Base-by-base conservation (phyloP, 2,888 invertebrate species). In the Anorthoa munda region DNA sequence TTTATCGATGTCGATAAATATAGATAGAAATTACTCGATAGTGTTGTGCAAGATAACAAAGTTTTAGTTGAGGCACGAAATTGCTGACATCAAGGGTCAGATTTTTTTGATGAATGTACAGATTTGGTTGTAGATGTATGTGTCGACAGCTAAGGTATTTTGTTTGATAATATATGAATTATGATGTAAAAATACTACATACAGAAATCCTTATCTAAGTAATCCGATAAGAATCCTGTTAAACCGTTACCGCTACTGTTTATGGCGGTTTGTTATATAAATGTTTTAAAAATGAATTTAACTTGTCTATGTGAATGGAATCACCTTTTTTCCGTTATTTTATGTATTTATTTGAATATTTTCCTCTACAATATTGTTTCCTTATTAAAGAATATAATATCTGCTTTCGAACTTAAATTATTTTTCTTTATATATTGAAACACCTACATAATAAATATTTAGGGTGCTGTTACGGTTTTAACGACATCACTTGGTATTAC, bases 1-100 rank as follows among this genome's bases (percentile, higher is more conserved):
- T 69, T 59, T 64, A 80, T 74, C 81, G 81, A 69, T 66, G 63
- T 65, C n/a, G 64, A 72, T 78, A 78, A 61, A 13, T 59, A 17
- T 1, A 55, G 63, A 82, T 79, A 72, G 48, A 72, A 79, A 58
- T 48, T 68, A 55, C 21, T 66, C 65, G 80, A 80, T 83, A 63
- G 80, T 67, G 46, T 53, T 63, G 60, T 51, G 7, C 46, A 17
- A 45, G 86, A 84, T 84, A 84, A 81, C 51, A 56, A 58, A 55
- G 68, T 46, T 58, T 75, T 53, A 56, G 39, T 66, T 53, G 21
- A 64, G 46, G 60, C 84, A 77, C 71, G 84, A 5, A 73, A 21
- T 68, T 26, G 45, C 50, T 68, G 65, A 69, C n/a, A 68, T 48
- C 39, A 39, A 9, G 9, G n/a, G 13, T 17, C 9, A 0, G 18